Conservation (phyloP, 2,888 invertebrate species). For the Rhimphoctona megacephalus region DNA sequence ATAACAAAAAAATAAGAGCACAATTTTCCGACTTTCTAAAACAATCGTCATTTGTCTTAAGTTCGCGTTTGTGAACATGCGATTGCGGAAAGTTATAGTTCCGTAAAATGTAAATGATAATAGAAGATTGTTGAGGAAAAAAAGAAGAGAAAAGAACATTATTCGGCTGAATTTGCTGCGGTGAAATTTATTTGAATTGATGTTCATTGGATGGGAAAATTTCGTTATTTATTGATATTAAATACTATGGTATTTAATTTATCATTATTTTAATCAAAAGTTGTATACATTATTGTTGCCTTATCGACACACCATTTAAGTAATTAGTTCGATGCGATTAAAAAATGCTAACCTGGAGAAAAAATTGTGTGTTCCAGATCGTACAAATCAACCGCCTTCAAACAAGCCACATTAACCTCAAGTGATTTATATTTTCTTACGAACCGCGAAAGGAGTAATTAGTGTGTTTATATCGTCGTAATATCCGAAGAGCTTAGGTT, state of each 20-base stretch:
- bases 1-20: background rate
- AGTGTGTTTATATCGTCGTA: constrained; percentile 84
- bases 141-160: background rate
- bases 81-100: background rate
- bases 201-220: background rate
- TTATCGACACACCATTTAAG: no score
- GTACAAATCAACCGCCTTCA: constrained; percentile 85
- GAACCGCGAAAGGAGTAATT: constrained; percentile 81
- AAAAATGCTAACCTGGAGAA: background rate
- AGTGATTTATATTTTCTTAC: constrained; percentile 85
- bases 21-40: constrained; percentile 2
- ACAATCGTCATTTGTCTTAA: constrained; percentile 1
- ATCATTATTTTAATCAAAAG: no score
- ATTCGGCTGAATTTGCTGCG: background rate
- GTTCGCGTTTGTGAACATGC: constrained; percentile 12
- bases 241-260: no score
- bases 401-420: constrained; percentile 85
- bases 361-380: constrained; percentile 82
- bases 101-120: background rate
- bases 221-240: background rate
- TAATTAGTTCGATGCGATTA: no score
- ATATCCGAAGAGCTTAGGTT: constrained; percentile 80
- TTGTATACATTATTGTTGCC: no score
- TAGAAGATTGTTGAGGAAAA: background rate
- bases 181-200: background rate